Base-by-base conservation (phyloP, 2,797 vertebrate species). In the Amniataba percoides region DNA sequence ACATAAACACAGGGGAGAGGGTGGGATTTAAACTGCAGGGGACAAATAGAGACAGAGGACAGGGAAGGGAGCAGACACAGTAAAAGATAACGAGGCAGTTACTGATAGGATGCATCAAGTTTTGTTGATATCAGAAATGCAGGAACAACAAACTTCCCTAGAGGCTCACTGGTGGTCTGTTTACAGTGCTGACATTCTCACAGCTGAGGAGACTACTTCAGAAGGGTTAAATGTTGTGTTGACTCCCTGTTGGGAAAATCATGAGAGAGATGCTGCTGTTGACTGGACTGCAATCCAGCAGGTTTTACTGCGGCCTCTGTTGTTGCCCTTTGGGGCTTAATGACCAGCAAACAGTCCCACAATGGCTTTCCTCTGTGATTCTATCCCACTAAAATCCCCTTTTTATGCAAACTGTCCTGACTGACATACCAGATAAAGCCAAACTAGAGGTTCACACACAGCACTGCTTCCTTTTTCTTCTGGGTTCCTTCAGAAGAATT, bases 261-360 rank as follows among this genome's bases (percentile, higher is more conserved):
- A 82, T 79, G 79, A 77, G 70, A 81, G 80, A 74, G 80, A 88
- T 83, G 80, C 81, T 89, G 79, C 83, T 81, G 80, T 88, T 82
- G 75, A 76, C 59, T 63, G 78, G 72, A 76, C 74, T 84, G 78
- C 76, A 88, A 86, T 90, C 76, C 90, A 72, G 66, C 57, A 70
- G 66, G 55, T 88, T 92, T 92, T 85, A 89, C 81, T 80, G 74
- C 63, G 48, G 58, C 14, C 78, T 79, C 82, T 88, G 73, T 77
- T 84, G 82, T 84, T 90, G 78, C 66, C 78, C 76, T 85, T 80
- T 70, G 52, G 80, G 70, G 74, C 71, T 85, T 86, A 88, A 89
- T 80, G 81, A 83, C 83, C 63, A 75, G 80, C 71, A 87, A 89
- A 84, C 73, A 61, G 83, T 83, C 69, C 77, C 64, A 78, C 76